These are phyloP conservation scores for Sorex maritimensis DNA, from an alignment of 2,797 vertebrate genomes.

Conservation along the genomic window DNA sequence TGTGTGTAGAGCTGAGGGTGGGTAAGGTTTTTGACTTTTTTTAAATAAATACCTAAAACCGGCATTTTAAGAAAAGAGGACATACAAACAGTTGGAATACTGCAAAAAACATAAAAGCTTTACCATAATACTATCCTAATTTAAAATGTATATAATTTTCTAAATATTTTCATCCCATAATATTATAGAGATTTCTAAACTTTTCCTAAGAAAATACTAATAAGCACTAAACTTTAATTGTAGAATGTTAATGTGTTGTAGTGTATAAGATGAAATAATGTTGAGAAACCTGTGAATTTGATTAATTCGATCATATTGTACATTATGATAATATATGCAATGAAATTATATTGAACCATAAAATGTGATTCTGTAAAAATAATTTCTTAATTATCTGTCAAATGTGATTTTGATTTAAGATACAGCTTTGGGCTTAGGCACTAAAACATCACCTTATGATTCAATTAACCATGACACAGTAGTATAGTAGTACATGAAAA, in stretches of 20 bases:
- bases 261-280: constrained; percentile 1
- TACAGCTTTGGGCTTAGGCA: constrained; percentile 16
- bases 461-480: neutral
- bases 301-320: neutral
- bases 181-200: neutral
- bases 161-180: neutral
- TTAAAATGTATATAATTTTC: neutral
- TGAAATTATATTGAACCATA: neutral
- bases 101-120: neutral
- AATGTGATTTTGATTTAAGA: constrained; percentile 16
- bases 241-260: neutral
- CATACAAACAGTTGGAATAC: neutral
- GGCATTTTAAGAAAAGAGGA: neutral
- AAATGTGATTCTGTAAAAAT: constrained; percentile 52
- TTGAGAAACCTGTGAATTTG: neutral
- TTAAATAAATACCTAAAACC: neutral
- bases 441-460: constrained; percentile 19
- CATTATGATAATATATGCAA: neutral
- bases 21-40: neutral
- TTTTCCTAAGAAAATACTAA: neutral
- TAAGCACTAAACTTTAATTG: constrained; percentile 32
- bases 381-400: neutral
- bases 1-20: no score
- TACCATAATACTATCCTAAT: neutral
- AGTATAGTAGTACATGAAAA: neutral